Conservation (phyloP, 2,888 invertebrate species). For the Vesta saturnalis region DNA sequence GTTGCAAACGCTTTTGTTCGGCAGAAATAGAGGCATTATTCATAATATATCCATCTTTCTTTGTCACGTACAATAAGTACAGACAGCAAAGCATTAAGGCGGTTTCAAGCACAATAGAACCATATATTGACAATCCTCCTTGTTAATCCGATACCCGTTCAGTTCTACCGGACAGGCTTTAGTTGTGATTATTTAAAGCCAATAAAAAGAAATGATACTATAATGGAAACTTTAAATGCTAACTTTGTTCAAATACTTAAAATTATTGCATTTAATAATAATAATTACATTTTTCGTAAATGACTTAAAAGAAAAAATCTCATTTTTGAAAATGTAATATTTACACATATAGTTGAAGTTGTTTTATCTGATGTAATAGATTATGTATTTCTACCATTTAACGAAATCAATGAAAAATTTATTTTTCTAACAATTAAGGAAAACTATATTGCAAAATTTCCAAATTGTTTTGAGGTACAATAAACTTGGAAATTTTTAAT, state of each 20-base stretch:
- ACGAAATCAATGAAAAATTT: not conserved
- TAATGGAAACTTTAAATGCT: not conserved
- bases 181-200: constrained; percentile 3
- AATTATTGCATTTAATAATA: not conserved
- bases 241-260: constrained; percentile 5
- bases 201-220: constrained; percentile 2
- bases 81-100: too few relatives aligned
- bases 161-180: too few relatives aligned
- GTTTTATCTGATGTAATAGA: constrained; percentile 3
- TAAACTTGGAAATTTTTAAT: too few relatives aligned
- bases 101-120: too few relatives aligned
- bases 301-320: not conserved
- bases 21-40: too few relatives aligned
- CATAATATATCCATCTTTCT: too few relatives aligned
- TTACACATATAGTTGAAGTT: constrained; percentile 3
- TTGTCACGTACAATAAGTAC: too few relatives aligned
- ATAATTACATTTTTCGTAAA: constrained; percentile 2
- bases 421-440: constrained; percentile 2
- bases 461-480: constrained; percentile 5
- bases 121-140: too few relatives aligned
- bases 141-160: too few relatives aligned
- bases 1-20: too few relatives aligned
- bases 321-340: constrained; percentile 3
- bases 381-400: constrained; percentile 5
- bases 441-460: constrained; percentile 2